phyloP scores from a whole-genome alignment of 2,888 invertebrate species.

The Alcis repandata region DNA sequence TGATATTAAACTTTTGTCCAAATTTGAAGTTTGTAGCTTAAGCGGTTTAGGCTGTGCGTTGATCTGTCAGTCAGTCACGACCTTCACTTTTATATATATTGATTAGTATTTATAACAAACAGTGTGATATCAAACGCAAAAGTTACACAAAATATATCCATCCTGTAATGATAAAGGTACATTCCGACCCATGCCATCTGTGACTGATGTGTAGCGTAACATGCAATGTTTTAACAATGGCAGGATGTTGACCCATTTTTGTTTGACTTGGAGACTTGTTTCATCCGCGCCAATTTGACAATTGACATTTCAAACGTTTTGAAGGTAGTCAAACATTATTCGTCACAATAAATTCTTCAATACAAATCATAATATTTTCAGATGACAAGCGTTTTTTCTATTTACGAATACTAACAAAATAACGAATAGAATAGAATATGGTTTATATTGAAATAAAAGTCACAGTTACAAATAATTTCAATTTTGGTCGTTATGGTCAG shows the following conservation, averaged over 20 bases:
- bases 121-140: background rate
- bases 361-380: background rate
- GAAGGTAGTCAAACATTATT: background rate
- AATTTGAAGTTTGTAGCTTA: too few species aligned
- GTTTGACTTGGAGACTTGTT: conserved; percentile 11
- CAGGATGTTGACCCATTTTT: conserved; percentile 11
- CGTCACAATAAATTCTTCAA: background rate
- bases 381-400: too few species aligned
- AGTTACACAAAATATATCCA: background rate
- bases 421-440: too few species aligned
- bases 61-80: too few species aligned
- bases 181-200: conserved; percentile 20
- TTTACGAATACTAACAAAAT: too few species aligned
- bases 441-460: too few species aligned
- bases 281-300: conserved; percentile 2
- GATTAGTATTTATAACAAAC: background rate
- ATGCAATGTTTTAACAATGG: conserved; percentile 17
- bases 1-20: too few species aligned
- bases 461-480: too few species aligned
- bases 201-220: conserved; percentile 39
- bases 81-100: too few species aligned
- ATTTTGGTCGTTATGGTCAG: too few species aligned
- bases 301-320: conserved; percentile 6
- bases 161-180: conserved; percentile 8
- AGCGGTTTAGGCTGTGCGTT: too few species aligned